These are phyloP conservation scores for Eupithecia dodoneata DNA, from an alignment of 2,888 invertebrate genomes.

Conservation along the genomic window DNA sequence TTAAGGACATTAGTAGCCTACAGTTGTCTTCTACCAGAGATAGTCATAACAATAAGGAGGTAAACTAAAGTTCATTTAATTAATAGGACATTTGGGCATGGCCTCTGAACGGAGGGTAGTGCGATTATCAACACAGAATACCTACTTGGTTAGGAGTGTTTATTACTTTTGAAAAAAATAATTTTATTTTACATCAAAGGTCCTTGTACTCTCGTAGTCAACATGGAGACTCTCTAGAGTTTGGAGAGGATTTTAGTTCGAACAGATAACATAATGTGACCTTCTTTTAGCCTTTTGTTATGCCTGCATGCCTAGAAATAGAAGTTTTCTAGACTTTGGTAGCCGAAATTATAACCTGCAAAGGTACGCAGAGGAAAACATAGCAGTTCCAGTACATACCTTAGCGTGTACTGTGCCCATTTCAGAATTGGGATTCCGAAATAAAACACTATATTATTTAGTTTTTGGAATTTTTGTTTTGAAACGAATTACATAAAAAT, in stretches of 20 bases:
- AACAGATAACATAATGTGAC: background rate
- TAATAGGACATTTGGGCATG: background rate
- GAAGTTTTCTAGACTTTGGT: background rate
- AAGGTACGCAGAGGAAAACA: background rate
- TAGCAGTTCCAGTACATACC: slow-evolving; percentile 49
- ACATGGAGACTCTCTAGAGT: background rate
- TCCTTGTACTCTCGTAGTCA: background rate
- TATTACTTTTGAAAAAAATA: too few species aligned
- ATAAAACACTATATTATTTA: slow-evolving; percentile 21
- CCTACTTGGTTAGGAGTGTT: background rate
- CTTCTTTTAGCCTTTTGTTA: background rate
- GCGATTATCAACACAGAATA: background rate
- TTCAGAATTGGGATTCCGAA: slow-evolving; percentile 26
- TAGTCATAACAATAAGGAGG: too few species aligned
- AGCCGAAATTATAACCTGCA: background rate
- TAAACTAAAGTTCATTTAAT: background rate
- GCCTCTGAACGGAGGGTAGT: background rate
- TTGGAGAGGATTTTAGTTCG: background rate
- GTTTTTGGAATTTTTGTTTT: slow-evolving; percentile 59
- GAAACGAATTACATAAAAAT: slow-evolving; percentile 58
- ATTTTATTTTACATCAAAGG: too few species aligned
- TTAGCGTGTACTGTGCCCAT: slow-evolving; percentile 78
- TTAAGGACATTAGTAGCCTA: background rate
- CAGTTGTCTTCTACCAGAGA: too few species aligned
- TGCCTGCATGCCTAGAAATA: background rate